phyloP scores from a whole-genome alignment of 2,888 invertebrate species.

The Sclerodermus sp. region DNA sequence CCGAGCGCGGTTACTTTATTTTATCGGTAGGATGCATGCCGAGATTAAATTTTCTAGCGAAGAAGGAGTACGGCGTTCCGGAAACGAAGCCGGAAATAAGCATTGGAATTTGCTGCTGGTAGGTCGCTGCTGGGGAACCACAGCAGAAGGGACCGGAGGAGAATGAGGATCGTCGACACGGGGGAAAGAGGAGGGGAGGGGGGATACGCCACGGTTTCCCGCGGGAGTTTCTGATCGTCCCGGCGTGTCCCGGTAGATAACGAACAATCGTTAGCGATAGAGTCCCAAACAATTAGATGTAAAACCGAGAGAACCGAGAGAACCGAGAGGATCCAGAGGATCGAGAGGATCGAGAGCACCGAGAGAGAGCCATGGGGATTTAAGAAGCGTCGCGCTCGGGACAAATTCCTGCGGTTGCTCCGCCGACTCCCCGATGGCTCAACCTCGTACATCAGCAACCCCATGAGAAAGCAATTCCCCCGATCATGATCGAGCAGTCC shows the following conservation, averaged over 20 bases:
- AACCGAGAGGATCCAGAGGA: no score
- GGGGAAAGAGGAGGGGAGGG: conserved; percentile 3
- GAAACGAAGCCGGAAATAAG: no score
- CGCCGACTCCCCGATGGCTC: conserved; percentile 1
- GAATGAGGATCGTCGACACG: conserved; percentile 1
- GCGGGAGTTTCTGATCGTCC: conserved; percentile 20
- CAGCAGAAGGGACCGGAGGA: no score
- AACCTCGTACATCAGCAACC: conserved; percentile 21
- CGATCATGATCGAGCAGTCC: neutral
- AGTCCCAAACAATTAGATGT: conserved; percentile 40
- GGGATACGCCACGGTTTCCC: conserved; percentile 15
- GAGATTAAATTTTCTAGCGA: no score
- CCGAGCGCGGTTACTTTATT: no score
- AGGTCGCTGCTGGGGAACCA: no score
- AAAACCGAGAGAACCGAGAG: conserved; percentile 24
- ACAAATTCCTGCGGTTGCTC: conserved; percentile 2
- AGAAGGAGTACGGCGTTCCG: no score
- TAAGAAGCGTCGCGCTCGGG: conserved; percentile 16
- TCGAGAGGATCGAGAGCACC: no score
- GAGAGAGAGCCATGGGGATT: conserved; percentile 22
- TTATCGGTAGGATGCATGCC: no score
- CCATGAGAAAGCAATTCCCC: conserved; percentile 20
- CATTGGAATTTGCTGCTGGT: no score
- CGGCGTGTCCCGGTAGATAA: conserved; percentile 21
- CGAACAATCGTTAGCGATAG: conserved; percentile 21